phyloP scores from a whole-genome alignment of 2,113 vertebrate genomes.

The Dipodomys merriami region DNA sequence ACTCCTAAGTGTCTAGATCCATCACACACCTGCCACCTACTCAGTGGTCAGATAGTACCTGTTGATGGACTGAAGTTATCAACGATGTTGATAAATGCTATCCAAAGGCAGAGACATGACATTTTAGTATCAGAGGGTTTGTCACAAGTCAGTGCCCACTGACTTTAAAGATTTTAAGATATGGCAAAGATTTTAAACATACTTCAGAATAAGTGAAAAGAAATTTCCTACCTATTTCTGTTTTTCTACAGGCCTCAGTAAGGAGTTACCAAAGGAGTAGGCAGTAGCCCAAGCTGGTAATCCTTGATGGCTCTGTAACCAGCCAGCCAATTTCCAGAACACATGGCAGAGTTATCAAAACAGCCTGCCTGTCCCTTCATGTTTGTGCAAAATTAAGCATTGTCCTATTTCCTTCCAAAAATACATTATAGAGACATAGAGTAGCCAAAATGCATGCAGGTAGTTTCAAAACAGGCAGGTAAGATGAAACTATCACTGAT shows the following conservation, averaged over 20 bases:
- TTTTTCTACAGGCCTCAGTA: neutral
- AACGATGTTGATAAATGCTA: conserved; percentile 12
- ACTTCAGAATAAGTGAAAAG: neutral
- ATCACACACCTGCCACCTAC: neutral
- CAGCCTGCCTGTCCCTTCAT: neutral
- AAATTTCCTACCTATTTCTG: neutral
- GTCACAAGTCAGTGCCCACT: neutral
- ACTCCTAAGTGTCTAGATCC: neutral
- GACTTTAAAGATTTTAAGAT: neutral
- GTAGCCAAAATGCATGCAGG: neutral
- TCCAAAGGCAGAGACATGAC: conserved; percentile 35
- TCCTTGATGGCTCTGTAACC: neutral
- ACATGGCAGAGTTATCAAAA: neutral
- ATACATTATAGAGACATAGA: neutral
- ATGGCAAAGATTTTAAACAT: conserved; percentile 28
- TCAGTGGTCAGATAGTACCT: conserved; percentile 12
- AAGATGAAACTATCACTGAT: neutral
- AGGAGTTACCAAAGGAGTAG: neutral
- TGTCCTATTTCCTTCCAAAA: neutral
- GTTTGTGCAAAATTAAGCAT: neutral
- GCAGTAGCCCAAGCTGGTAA: conserved; percentile 9
- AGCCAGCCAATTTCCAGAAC: neutral
- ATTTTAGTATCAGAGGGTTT: conserved; percentile 57
- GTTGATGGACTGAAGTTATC: neutral
- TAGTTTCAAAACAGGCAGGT: neutral